Percentiles rank a stretch among this genome's conserved stretches.
These are phyloP conservation scores for Saguinus midas DNA, from an alignment of 2,113 vertebrate species.

Conservation along the genomic window DNA sequence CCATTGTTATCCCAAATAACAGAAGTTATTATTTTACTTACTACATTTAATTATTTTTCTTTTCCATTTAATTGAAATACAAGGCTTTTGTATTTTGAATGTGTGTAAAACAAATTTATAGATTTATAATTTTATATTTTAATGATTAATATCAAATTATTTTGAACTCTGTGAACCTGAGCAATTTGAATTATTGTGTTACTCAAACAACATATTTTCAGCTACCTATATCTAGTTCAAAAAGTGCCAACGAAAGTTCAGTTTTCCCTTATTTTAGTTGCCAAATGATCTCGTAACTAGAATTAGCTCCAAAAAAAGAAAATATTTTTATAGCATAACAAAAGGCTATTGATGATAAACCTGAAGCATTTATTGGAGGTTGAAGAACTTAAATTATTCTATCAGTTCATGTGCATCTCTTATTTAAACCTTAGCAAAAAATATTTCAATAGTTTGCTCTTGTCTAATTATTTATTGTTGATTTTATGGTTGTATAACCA, in stretches of 20 bases:
- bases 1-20: not conserved
- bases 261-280: conserved; percentile 26
- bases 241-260: conserved; percentile 32
- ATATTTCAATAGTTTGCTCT: not conserved
- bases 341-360: not conserved
- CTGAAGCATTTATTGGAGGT: not conserved
- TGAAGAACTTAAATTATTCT: not conserved
- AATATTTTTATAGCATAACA: not conserved
- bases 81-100: not conserved
- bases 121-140: conserved; percentile 41
- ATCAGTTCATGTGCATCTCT: not conserved
- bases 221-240: not conserved
- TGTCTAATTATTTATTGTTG: not conserved
- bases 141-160: conserved; percentile 19
- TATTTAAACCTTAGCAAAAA: conserved; percentile 36
- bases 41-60: conserved; percentile 19
- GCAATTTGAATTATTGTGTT: not conserved
- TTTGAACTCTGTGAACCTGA: not conserved
- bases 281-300: conserved; percentile 28
- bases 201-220: not conserved
- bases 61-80: not conserved
- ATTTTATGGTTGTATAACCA: not conserved
- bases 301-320: conserved; percentile 31
- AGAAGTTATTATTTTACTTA: not conserved
- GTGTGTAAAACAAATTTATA: not conserved